Evolutionary conservation across 2,797 vertebrate genomes (phyloP).

Genomic region (Saxicola maurus): DNA sequence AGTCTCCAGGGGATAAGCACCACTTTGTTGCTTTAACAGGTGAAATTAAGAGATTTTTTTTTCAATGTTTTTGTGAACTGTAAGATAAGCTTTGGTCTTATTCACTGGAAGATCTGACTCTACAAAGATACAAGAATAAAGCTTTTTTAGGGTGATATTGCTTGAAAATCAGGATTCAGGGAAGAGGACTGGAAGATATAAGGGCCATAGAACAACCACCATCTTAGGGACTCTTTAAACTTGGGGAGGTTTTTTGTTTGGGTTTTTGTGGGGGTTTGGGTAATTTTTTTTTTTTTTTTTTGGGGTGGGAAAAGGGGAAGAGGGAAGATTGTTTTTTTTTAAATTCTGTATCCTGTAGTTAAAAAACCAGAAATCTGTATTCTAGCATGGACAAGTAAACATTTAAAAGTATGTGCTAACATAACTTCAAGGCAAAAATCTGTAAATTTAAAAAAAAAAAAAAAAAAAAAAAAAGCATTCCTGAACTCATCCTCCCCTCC

Average conservation of each 20-base stretch:
- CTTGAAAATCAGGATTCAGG: neutral
- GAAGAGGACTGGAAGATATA: neutral
- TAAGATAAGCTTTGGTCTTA: neutral
- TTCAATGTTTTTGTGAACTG: neutral
- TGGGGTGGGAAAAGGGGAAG: no score
- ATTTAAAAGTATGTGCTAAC: neutral
- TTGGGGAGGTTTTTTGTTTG: fast-evolving
- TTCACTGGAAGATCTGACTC: neutral
- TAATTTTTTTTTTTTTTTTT: fast-evolving
- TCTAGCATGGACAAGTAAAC: neutral
- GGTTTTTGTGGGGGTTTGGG: neutral
- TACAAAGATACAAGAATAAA: neutral
- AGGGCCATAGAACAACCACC: neutral
- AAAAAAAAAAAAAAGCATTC: neutral
- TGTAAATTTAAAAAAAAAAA: neutral
- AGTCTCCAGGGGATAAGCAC: neutral
- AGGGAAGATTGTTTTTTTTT: neutral
- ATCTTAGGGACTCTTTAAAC: neutral
- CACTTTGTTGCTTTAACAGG: neutral
- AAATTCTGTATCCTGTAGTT: neutral
- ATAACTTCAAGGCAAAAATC: neutral
- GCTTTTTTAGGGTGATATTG: neutral
- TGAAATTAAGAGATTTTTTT: neutral
- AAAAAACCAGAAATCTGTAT: neutral
- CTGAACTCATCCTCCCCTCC: neutral